Evolutionary conservation across 2,797 vertebrate species (phyloP).

Genomic region (Lacerta viridis): DNA sequence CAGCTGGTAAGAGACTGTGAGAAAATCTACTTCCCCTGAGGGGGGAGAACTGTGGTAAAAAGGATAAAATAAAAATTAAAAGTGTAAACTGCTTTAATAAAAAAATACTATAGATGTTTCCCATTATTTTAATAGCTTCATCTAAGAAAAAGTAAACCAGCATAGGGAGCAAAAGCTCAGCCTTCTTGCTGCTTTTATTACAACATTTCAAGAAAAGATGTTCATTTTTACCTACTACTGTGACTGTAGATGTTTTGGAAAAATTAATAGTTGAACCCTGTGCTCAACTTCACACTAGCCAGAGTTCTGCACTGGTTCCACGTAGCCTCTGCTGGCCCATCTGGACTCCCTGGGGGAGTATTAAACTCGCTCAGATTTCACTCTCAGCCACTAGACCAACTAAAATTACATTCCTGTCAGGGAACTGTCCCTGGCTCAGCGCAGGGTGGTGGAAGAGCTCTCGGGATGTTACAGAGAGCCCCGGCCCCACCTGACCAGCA

Average conservation of each 20-base stretch:
- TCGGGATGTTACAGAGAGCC: too few species aligned
- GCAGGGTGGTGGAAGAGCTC: too few species aligned
- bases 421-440: too few species aligned
- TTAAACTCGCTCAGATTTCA: background rate
- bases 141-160: slow-evolving; percentile 26
- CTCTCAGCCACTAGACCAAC: background rate
- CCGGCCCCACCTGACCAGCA: too few species aligned
- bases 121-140: slow-evolving; percentile 65
- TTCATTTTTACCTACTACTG: slow-evolving; percentile 47
- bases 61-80: background rate
- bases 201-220: slow-evolving; percentile 51
- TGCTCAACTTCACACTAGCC: background rate
- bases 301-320: background rate
- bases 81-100: slow-evolving; percentile 15
- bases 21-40: slow-evolving; percentile 73
- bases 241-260: background rate
- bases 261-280: background rate
- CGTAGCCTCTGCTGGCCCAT: background rate
- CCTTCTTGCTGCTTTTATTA: slow-evolving; percentile 61
- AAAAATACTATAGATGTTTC: slow-evolving; percentile 61
- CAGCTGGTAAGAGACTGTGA: slow-evolving; percentile 70
- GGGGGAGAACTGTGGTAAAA: background rate
- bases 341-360: background rate
- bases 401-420: background rate
- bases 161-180: slow-evolving; percentile 37